Evolutionary conservation across 2,888 invertebrate species (phyloP).

Genomic region (Watsonalla binaria): DNA sequence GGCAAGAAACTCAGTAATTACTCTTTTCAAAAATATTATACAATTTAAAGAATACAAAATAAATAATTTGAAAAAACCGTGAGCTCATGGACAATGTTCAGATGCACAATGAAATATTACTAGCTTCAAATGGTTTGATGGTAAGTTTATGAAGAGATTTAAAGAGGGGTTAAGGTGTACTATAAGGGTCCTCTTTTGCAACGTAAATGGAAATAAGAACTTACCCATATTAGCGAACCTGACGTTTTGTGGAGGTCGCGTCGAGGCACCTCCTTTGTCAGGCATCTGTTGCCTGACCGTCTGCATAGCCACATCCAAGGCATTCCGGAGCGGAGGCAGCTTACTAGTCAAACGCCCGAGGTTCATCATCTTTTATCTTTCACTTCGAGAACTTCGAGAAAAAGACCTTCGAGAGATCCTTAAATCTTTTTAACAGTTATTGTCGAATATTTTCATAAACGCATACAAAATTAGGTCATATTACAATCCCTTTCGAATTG

Average conservation of each 20-base stretch:
- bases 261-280: constrained; percentile 76
- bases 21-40: no score
- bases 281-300: constrained; percentile 88
- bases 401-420: constrained; percentile 5
- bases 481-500: constrained; percentile 16
- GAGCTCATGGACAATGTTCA: no score
- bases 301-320: constrained; percentile 90
- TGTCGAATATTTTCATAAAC: constrained; percentile 9
- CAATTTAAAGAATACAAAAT: no score
- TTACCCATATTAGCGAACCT: constrained; percentile 75
- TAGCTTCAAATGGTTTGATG: no score
- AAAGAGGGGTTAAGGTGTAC: background rate
- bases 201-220: constrained; percentile 10
- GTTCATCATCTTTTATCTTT: constrained; percentile 47
- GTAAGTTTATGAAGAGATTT: no score
- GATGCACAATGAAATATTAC: no score
- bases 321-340: constrained; percentile 86
- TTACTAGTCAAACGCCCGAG: constrained; percentile 74
- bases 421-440: constrained; percentile 9
- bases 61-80: no score
- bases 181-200: background rate
- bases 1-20: no score
- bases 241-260: constrained; percentile 73
- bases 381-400: no score
- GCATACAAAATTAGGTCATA: constrained; percentile 12